phyloP scores from a whole-genome alignment of 2,888 invertebrate genomes.

The Orthosia cruda region DNA sequence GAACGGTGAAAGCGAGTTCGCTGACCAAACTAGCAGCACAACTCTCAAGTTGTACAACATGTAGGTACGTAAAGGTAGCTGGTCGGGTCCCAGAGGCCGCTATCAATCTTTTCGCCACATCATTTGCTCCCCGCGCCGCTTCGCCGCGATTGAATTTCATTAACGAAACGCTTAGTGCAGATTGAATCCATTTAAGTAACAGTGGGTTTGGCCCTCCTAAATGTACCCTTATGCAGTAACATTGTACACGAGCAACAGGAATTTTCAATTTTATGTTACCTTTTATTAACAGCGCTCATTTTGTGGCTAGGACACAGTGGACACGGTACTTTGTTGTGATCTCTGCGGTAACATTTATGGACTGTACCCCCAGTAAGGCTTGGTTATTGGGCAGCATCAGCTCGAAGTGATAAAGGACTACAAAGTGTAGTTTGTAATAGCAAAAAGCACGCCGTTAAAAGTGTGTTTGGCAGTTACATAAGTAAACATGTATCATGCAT shows the following conservation, averaged over 20 bases:
- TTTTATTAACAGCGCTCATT: constrained; percentile 69
- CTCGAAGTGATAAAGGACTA: constrained; percentile 25
- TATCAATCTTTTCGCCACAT: constrained; percentile 91
- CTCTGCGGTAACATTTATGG: constrained; percentile 47
- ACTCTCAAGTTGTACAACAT: constrained; percentile 53
- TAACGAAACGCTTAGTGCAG: constrained; percentile 91
- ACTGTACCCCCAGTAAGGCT: constrained; percentile 63
- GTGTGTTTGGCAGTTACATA: no score
- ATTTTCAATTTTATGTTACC: constrained; percentile 73
- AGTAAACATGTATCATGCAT: no score
- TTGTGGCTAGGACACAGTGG: constrained; percentile 53
- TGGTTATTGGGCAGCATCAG: constrained; percentile 46
- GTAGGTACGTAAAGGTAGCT: constrained; percentile 66
- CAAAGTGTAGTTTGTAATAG: constrained; percentile 23
- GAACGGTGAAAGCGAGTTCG: constrained; percentile 15
- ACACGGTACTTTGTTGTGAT: constrained; percentile 50
- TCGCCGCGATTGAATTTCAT: constrained; percentile 91
- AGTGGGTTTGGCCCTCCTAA: constrained; percentile 82
- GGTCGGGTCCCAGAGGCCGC: constrained; percentile 74
- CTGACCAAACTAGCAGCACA: constrained; percentile 53
- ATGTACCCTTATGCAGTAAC: constrained; percentile 78
- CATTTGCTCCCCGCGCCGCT: constrained; percentile 89
- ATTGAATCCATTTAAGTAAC: constrained; percentile 91
- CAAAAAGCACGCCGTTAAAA: no score
- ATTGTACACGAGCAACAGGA: constrained; percentile 69